Evolutionary conservation across 2,888 invertebrate genomes (phyloP).

Genomic region (Melieria picta): DNA sequence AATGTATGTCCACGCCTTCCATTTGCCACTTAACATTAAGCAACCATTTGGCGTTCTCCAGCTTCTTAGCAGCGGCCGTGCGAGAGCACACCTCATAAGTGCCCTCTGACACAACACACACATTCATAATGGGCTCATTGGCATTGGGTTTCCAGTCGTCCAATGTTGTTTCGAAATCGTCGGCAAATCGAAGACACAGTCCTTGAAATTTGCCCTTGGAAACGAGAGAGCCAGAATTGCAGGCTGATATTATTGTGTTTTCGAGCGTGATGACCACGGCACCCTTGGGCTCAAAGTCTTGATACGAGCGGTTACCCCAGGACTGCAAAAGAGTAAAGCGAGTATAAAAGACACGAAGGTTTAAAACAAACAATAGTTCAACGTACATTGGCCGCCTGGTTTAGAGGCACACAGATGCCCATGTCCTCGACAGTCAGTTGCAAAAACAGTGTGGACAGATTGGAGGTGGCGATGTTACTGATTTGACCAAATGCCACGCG

Average conservation of each 20-base stretch:
- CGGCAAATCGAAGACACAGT: conserved; percentile 92
- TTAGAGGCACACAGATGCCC: conserved; percentile 93
- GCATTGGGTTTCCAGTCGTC: conserved; percentile 97
- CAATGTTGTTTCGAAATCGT: conserved; percentile 95
- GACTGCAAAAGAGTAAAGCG: conserved; percentile 49
- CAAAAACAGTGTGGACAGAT: conserved; percentile 88
- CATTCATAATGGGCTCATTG: conserved; percentile 83
- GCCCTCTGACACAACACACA: conserved; percentile 98
- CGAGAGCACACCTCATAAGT: conserved; percentile 90
- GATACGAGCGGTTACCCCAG: conserved; percentile 72
- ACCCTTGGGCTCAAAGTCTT: conserved; percentile 83
- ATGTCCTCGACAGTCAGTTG: conserved; percentile 96
- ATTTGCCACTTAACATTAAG: conserved; percentile 98
- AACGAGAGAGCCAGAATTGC: conserved; percentile 94
- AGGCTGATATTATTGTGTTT: conserved; percentile 93
- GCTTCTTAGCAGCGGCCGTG: conserved; percentile 86
- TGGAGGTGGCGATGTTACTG: conserved; percentile 80
- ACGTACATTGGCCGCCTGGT: conserved; percentile 78
- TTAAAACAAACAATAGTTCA: not conserved
- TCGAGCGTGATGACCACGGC: conserved; percentile 96
- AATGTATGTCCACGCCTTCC: conserved; percentile 97
- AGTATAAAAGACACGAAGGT: conserved; percentile 18
- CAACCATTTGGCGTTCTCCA: conserved; percentile 97
- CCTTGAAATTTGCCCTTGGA: conserved; percentile 92
- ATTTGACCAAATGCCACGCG: conserved; percentile 83